Percentiles rank a stretch among this genome's conserved stretches.
phyloP scores from a whole-genome alignment of 2,113 vertebrate genomes.

The Cisticola juncidis region DNA sequence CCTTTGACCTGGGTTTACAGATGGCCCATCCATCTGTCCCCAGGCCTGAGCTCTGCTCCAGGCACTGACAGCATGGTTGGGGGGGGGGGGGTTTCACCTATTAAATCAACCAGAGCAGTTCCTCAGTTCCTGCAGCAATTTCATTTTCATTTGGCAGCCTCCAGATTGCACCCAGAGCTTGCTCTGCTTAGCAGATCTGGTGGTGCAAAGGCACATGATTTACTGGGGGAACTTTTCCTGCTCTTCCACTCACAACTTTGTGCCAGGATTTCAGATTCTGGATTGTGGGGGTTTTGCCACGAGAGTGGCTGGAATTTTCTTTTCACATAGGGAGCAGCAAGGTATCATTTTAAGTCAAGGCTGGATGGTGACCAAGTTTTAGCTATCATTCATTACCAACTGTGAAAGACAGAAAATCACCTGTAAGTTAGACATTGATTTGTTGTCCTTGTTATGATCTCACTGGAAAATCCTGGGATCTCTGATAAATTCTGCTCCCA shows the following conservation, averaged over 20 bases:
- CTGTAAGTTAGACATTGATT: too few relatives aligned
- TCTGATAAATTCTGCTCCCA: background rate
- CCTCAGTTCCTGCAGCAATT: background rate
- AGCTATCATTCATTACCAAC: background rate
- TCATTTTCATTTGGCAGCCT: background rate
- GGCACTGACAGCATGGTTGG: background rate
- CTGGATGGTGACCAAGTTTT: background rate
- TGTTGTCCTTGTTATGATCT: background rate
- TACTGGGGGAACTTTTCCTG: background rate
- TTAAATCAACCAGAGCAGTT: background rate
- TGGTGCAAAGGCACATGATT: background rate
- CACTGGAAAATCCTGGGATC: background rate
- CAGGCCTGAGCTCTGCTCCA: background rate
- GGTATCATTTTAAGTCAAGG: background rate
- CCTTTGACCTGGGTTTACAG: background rate
- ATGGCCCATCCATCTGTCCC: background rate
- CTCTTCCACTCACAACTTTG: background rate
- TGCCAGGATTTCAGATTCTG: background rate
- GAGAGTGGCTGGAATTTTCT: background rate
- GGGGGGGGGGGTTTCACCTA: background rate
- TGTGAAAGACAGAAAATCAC: background rate
- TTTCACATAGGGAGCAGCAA: background rate
- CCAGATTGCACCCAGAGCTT: background rate
- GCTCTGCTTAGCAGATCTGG: background rate
- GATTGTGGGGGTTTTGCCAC: accelerated